Conservation (phyloP, 2,113 vertebrate species). For the Todiramphus saurophagus region DNA sequence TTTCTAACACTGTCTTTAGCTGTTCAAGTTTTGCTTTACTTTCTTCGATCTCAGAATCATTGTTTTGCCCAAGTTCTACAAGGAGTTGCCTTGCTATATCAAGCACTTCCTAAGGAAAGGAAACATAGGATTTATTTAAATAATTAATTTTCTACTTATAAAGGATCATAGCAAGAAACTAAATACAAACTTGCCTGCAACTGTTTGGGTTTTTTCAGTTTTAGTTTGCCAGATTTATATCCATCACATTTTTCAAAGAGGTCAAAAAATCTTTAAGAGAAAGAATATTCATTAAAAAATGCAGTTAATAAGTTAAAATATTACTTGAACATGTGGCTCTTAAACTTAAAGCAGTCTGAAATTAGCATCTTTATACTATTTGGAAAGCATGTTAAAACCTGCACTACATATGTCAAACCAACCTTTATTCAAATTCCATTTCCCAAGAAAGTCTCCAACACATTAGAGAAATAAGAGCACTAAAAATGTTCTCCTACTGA, state of each 20-base stretch:
- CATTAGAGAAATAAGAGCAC: background rate
- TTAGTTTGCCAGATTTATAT: slow-evolving; percentile 88
- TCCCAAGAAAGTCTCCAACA: background rate
- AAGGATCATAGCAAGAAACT: background rate
- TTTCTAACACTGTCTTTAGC: slow-evolving; percentile 89
- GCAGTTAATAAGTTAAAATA: background rate
- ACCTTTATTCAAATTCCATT: background rate
- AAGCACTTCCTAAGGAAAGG: slow-evolving; percentile 81
- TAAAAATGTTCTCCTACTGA: background rate
- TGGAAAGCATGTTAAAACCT: background rate
- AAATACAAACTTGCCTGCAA: slow-evolving; percentile 79
- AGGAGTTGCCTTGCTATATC: slow-evolving; percentile 89
- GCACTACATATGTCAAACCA: background rate
- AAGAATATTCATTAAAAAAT: background rate
- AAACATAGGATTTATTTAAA: background rate
- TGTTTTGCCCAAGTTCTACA: slow-evolving; percentile 86
- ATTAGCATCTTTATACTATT: background rate
- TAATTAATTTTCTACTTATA: background rate
- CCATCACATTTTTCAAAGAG: slow-evolving; percentile 91
- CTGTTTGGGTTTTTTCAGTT: slow-evolving; percentile 89
- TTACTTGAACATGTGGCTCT: background rate
- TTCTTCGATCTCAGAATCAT: slow-evolving; percentile 91
- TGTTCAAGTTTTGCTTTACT: slow-evolving; percentile 92
- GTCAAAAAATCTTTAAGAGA: slow-evolving; percentile 85
- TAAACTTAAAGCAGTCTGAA: background rate